Evolutionary conservation across 2,113 vertebrate species (phyloP).

Genomic region (Formicarius rufipectus): DNA sequence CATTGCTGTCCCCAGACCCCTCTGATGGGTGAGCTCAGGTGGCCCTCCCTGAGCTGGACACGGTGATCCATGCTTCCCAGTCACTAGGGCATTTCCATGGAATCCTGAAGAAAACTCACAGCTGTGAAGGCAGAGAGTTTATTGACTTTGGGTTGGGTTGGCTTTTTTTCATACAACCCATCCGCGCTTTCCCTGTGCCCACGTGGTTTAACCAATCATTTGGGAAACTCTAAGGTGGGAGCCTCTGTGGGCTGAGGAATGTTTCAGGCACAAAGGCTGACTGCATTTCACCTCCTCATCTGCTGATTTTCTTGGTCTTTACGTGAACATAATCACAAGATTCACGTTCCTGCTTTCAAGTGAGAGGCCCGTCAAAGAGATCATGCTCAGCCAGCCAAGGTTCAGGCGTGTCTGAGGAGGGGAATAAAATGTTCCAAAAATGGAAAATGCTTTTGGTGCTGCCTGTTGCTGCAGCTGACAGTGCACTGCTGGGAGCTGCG

Average conservation of each 20-base stretch:
- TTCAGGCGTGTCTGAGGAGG: background rate
- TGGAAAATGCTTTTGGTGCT: background rate
- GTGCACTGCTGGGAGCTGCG: background rate
- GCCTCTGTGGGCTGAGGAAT: background rate
- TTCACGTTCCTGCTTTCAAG: background rate
- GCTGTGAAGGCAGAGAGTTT: background rate
- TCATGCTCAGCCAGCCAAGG: background rate
- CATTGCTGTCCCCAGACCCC: background rate
- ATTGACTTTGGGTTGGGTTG: background rate
- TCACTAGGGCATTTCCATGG: background rate
- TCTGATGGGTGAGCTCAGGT: background rate
- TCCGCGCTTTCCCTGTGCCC: background rate
- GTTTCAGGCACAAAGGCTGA: background rate
- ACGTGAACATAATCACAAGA: rapidly evolving
- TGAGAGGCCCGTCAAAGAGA: background rate
- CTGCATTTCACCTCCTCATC: background rate
- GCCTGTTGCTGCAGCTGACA: background rate
- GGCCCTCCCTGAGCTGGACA: background rate
- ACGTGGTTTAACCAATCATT: background rate
- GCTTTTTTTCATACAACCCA: background rate
- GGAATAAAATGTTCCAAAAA: background rate
- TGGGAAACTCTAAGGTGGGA: background rate
- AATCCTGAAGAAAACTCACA: background rate
- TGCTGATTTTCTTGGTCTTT: background rate
- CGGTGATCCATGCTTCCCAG: background rate